Conservation (phyloP, 2,113 vertebrate species). For the Xenopus laevis region DNA sequence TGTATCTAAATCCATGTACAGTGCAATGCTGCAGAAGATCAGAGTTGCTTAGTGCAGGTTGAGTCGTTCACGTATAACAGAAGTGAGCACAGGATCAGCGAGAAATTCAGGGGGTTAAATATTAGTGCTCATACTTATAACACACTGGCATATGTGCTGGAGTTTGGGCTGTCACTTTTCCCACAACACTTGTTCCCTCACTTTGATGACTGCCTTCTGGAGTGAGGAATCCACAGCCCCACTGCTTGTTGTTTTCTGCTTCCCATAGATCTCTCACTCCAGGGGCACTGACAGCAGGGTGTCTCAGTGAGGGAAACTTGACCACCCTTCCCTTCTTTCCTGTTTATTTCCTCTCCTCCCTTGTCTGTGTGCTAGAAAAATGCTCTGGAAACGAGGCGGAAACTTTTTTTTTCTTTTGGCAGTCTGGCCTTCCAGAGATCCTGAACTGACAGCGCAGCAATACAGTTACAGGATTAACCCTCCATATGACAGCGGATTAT, state of each 20-base stretch:
- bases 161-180: background rate
- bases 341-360: constrained; percentile 42
- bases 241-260: background rate
- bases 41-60: too few species aligned
- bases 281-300: constrained; percentile 36
- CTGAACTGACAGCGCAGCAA: background rate
- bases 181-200: background rate
- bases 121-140: too few species aligned
- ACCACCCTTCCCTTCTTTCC: constrained; percentile 20
- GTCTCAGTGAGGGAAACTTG: constrained; percentile 34
- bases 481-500: too few species aligned
- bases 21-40: too few species aligned
- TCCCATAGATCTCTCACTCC: constrained; percentile 18
- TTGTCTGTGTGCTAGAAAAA: constrained; percentile 20
- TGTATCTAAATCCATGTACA: too few species aligned
- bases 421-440: constrained; percentile 7
- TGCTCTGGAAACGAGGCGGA: constrained; percentile 10
- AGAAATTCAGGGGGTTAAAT: too few species aligned
- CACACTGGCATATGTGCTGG: background rate
- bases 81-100: too few species aligned
- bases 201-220: background rate
- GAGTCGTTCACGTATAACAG: too few species aligned
- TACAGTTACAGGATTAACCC: background rate
- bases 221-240: background rate
- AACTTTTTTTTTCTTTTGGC: constrained; percentile 27